phyloP scores from a whole-genome alignment of 2,888 invertebrate genomes.

The Lasioglossum figueresi region DNA sequence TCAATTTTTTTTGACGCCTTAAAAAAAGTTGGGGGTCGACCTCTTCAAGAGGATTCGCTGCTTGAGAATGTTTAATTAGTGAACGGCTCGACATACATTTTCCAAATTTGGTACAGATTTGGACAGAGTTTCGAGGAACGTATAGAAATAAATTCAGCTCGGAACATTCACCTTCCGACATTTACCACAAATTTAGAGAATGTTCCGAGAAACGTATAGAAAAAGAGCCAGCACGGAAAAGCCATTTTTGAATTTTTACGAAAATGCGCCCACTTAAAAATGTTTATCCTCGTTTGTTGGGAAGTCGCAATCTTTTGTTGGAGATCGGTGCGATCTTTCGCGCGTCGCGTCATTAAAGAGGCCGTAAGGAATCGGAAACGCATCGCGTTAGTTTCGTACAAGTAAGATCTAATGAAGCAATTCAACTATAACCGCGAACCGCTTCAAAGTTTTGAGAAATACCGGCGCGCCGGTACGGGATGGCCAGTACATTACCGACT shows the following conservation, averaged over 20 bases:
- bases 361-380: constrained; percentile 27
- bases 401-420: constrained; percentile 72
- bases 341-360: background rate
- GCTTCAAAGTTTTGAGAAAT: constrained; percentile 71
- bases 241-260: too few species aligned
- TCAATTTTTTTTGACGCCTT: background rate
- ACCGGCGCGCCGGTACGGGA: constrained; percentile 47
- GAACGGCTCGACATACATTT: background rate
- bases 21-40: background rate
- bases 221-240: background rate
- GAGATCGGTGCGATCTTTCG: background rate
- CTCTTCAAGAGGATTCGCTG: background rate
- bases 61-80: background rate
- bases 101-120: background rate
- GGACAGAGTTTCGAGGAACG: background rate
- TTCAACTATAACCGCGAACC: constrained; percentile 68
- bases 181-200: background rate
- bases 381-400: constrained; percentile 51
- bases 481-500: constrained; percentile 65
- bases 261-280: too few species aligned
- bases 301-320: background rate
- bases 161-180: background rate
- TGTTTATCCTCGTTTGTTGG: background rate
- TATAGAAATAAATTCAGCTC: background rate
- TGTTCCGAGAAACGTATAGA: background rate